Percentiles rank a stretch among this genome's conserved stretches.
These are phyloP conservation scores for Sepiola atlantica DNA, from an alignment of 2,888 invertebrate species.

Conservation along the genomic window DNA sequence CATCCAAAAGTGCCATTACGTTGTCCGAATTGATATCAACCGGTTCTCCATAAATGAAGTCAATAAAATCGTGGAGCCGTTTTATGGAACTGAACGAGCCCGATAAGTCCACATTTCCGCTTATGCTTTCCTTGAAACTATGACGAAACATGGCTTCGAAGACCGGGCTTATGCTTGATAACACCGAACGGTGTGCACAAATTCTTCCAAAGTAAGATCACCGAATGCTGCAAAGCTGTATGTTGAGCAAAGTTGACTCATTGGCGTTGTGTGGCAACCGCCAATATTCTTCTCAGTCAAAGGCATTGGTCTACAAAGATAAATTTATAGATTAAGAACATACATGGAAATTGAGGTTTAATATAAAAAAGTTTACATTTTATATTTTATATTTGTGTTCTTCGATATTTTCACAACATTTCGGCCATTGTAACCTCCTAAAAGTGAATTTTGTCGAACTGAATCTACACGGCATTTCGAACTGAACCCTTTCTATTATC, in stretches of 20 bases:
- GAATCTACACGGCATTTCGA: no score
- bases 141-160: neutral
- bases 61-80: neutral
- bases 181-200: neutral
- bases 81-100: neutral
- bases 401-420: no score
- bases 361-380: no score
- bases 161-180: neutral
- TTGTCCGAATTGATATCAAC: neutral
- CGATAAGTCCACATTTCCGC: neutral
- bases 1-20: neutral
- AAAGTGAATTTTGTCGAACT: no score
- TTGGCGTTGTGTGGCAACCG: neutral
- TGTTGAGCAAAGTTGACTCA: neutral
- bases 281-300: neutral
- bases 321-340: no score
- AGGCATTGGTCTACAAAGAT: neutral
- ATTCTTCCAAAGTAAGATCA: neutral
- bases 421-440: no score
- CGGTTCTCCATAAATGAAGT: neutral
- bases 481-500: no score
- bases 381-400: no score
- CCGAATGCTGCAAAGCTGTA: neutral
- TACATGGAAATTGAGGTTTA: neutral
- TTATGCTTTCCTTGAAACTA: neutral